These are phyloP conservation scores for Andinoacara biseriatus DNA, from an alignment of 2,113 vertebrate species.

Conservation along the genomic window DNA sequence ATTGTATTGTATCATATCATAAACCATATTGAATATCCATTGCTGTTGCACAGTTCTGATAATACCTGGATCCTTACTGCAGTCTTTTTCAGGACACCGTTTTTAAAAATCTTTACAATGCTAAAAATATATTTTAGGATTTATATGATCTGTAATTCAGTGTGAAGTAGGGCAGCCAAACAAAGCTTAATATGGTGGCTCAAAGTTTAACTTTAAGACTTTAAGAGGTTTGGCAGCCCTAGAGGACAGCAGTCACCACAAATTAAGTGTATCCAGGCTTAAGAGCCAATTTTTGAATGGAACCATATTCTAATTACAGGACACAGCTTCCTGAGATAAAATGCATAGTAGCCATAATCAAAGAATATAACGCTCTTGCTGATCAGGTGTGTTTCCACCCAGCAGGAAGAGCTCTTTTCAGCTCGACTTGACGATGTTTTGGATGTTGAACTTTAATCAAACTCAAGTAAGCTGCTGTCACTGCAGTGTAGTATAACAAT, in stretches of 20 bases:
- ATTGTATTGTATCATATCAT: not conserved
- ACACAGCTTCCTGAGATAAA: not conserved
- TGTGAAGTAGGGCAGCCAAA: not conserved
- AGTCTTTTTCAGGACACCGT: not conserved
- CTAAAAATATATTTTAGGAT: no score
- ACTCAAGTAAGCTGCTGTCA: constrained; percentile 8
- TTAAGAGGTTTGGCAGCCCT: not conserved
- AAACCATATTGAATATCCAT: not conserved
- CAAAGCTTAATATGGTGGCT: not conserved
- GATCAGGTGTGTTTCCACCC: not conserved
- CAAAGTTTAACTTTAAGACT: not conserved
- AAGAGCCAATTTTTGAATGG: not conserved
- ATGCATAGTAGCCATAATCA: not conserved
- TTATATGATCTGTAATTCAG: not conserved
- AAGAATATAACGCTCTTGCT: not conserved
- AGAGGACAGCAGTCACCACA: not conserved
- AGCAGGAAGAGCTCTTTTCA: not conserved
- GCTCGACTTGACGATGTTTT: not conserved
- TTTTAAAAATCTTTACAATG: not conserved
- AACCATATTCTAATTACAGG: not conserved
- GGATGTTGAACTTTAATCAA: constrained; percentile 1
- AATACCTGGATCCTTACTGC: not conserved
- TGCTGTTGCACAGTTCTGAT: not conserved
- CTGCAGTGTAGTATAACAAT: not conserved
- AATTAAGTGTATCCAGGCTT: not conserved